Evolutionary conservation across 1,140 invertebrate genomes (phyloP).

Genomic region (Matsumurasca onukii): DNA sequence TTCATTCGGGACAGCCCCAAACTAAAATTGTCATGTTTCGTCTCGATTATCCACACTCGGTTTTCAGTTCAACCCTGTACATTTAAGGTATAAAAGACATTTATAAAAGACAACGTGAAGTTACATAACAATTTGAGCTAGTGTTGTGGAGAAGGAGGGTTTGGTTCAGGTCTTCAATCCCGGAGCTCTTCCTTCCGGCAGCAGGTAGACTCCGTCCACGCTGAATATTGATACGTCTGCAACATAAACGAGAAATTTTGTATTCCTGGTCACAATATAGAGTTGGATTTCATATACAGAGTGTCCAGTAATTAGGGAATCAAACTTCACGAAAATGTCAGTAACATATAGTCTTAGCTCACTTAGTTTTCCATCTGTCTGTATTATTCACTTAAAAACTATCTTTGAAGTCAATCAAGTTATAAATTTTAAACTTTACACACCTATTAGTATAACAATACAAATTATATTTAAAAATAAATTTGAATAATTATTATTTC

Average conservation of each 20-base stretch:
- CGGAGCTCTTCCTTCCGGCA: slow-evolving; percentile 59
- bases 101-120: slow-evolving; percentile 27
- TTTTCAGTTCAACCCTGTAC: background rate
- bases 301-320: too few species aligned
- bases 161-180: slow-evolving; percentile 52
- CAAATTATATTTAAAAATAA: too few species aligned
- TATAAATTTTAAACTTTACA: too few species aligned
- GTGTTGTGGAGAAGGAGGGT: slow-evolving; percentile 39
- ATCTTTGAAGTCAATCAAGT: too few species aligned
- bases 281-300: too few species aligned
- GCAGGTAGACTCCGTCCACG: slow-evolving; percentile 80
- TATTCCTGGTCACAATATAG: too few species aligned
- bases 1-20: background rate
- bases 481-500: too few species aligned
- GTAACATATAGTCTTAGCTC: too few species aligned
- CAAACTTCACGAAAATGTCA: too few species aligned
- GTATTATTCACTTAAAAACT: too few species aligned
- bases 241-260: slow-evolving; percentile 52
- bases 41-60: background rate
- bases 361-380: too few species aligned
- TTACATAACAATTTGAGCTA: slow-evolving; percentile 25
- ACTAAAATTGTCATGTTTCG: slow-evolving; percentile 1
- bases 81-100: slow-evolving; percentile 19
- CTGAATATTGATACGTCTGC: slow-evolving; percentile 91
- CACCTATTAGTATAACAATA: too few species aligned